Percentiles rank a stretch among this genome's conserved stretches.
phyloP scores from a whole-genome alignment of 2,797 vertebrate species.

The Acomys russatus region DNA sequence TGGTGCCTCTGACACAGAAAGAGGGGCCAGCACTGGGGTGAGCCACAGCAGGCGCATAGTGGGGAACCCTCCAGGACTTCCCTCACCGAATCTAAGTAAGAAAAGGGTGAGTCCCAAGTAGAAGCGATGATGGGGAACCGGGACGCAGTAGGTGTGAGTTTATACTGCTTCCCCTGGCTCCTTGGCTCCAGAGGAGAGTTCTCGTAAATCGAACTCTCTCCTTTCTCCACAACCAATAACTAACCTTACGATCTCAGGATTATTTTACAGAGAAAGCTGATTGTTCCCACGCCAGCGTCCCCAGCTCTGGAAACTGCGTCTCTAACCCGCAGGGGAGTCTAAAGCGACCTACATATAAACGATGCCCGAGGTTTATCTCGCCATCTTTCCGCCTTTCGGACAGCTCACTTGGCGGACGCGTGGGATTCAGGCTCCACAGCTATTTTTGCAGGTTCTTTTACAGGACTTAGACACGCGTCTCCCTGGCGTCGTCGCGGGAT shows the following conservation, averaged over 20 bases:
- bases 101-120: not conserved
- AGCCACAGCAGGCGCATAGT: not conserved
- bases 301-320: not conserved
- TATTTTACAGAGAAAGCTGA: not conserved
- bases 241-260: not conserved
- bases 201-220: not conserved
- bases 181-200: not conserved
- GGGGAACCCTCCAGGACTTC: not conserved
- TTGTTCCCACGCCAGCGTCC: not conserved
- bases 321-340: conserved; percentile 16
- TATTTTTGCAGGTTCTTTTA: not conserved
- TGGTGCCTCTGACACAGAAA: not conserved
- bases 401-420: not conserved
- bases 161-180: not conserved
- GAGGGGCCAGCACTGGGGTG: not conserved
- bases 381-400: not conserved
- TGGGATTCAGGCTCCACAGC: not conserved
- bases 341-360: not conserved
- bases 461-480: not conserved
- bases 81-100: not conserved
- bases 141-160: not conserved
- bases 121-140: not conserved
- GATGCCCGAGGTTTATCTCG: not conserved
- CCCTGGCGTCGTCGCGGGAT: not conserved
- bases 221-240: not conserved